A percentile compares a stretch with the other conserved stretches of the same genome.
phyloP scores from a whole-genome alignment of 92 coral and sea anemone species.

The Montipora capitata region DNA sequence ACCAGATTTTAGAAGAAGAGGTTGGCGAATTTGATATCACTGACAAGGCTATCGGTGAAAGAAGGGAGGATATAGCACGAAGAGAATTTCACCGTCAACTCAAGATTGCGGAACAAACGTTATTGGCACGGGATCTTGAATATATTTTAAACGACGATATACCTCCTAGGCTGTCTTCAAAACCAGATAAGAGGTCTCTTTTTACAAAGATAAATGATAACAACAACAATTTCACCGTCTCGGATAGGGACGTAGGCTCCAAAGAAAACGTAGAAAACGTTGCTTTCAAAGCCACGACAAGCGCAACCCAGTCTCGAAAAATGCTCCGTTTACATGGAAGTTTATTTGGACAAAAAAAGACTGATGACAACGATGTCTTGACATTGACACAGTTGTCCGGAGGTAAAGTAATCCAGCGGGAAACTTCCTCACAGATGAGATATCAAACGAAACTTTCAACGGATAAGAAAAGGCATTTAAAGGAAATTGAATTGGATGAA shows the following conservation, averaged over 20 bases:
- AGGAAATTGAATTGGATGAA: neutral
- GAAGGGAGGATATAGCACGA: neutral
- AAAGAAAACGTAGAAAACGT: neutral
- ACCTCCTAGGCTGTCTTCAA: neutral
- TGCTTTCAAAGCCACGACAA: neutral
- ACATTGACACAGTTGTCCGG: no score
- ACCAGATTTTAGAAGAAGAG: conserved; percentile 1
- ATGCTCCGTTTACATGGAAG: no score
- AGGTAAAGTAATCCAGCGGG: neutral
- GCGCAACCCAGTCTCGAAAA: neutral
- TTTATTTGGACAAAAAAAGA: no score
- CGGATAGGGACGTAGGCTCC: neutral
- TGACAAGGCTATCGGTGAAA: neutral
- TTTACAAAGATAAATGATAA: neutral
- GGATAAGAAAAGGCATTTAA: neutral
- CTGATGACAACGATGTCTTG: no score
- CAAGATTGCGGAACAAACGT: neutral
- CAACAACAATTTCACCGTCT: neutral
- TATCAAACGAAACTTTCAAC: neutral
- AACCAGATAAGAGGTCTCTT: neutral
- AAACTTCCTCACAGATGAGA: neutral
- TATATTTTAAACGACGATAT: neutral
- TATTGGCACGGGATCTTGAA: neutral
- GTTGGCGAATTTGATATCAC: neutral
- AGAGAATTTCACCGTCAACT: neutral